A percentile compares a stretch with the other conserved stretches of the same genome.
These are phyloP conservation scores for Phyllopteryx taeniolatus DNA, from an alignment of 2,113 vertebrate genomes.

Conservation along the genomic window DNA sequence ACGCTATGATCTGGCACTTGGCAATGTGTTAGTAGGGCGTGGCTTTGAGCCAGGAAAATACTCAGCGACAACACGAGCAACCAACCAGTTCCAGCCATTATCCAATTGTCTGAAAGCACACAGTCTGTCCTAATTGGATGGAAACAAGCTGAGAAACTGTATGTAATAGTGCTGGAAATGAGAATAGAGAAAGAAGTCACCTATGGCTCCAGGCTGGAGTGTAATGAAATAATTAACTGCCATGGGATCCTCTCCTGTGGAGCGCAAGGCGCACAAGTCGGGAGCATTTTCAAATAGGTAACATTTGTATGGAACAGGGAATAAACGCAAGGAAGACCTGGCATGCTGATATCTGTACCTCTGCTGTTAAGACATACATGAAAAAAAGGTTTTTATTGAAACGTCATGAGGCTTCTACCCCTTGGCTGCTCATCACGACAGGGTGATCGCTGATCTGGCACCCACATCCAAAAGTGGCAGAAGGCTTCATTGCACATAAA, in stretches of 20 bases:
- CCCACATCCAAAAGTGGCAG: slow-evolving; percentile 1
- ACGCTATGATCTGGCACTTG: slow-evolving; percentile 14
- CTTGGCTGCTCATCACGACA: slow-evolving; percentile 5
- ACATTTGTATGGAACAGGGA: slow-evolving; percentile 25
- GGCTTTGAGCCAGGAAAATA: slow-evolving; percentile 38
- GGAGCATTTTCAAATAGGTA: slow-evolving; percentile 38
- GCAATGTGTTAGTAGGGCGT: slow-evolving; percentile 29
- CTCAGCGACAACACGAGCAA: slow-evolving; percentile 29
- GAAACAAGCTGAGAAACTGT: slow-evolving; percentile 53
- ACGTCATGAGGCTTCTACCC: neutral
- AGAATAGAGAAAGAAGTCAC: slow-evolving; percentile 42
- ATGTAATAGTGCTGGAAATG: slow-evolving; percentile 47
- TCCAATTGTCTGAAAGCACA: slow-evolving; percentile 66
- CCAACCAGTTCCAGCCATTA: slow-evolving; percentile 60
- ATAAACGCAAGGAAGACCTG: slow-evolving; percentile 18
- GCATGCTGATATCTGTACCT: slow-evolving; percentile 32
- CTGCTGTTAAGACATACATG: slow-evolving; percentile 27
- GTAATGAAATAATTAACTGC: slow-evolving; percentile 67
- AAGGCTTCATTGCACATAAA: slow-evolving; percentile 13
- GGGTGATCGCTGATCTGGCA: slow-evolving; percentile 12
- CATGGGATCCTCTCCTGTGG: slow-evolving; percentile 40
- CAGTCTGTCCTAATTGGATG: slow-evolving; percentile 68
- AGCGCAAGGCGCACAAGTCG: slow-evolving; percentile 34
- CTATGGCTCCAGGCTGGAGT: slow-evolving; percentile 44
- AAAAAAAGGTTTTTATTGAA: slow-evolving; percentile 7